Evolutionary conservation across 2,113 vertebrate species (phyloP).

Genomic region (Halcyon malimbica): DNA sequence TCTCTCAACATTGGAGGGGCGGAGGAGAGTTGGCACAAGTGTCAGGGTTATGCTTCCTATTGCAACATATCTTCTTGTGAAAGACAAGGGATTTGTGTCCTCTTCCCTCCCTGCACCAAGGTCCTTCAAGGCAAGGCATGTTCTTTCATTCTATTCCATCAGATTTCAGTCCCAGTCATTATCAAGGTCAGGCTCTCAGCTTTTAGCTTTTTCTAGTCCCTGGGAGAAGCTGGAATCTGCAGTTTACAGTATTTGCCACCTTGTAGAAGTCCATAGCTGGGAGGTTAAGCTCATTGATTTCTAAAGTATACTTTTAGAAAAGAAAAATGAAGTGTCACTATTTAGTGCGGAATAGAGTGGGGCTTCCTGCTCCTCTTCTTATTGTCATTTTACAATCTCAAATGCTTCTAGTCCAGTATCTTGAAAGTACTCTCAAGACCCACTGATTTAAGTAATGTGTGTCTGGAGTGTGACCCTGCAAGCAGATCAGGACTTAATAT

Average conservation of each 20-base stretch:
- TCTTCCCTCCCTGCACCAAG: not conserved
- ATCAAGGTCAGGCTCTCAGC: not conserved
- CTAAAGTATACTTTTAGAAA: not conserved
- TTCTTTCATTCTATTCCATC: not conserved
- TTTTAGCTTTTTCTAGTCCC: not conserved
- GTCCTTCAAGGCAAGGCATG: not conserved
- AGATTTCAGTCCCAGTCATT: not conserved
- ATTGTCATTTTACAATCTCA: not conserved
- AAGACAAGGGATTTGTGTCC: not conserved
- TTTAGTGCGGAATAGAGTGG: not conserved
- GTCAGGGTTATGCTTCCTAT: not conserved
- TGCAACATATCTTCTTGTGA: not conserved
- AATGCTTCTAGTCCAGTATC: not conserved
- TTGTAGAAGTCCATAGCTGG: accelerated
- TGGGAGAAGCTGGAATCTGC: not conserved
- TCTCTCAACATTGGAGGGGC: not conserved
- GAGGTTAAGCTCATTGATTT: not conserved
- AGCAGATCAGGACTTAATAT: not conserved
- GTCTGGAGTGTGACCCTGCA: not conserved
- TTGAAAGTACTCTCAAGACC: not conserved
- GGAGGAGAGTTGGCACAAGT: not conserved
- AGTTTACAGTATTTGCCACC: not conserved
- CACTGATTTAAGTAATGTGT: not conserved
- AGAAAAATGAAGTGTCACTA: not conserved
- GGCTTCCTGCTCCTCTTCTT: not conserved